Conservation (phyloP, 2,888 invertebrate species). For the Phrixothrix hirtus region DNA sequence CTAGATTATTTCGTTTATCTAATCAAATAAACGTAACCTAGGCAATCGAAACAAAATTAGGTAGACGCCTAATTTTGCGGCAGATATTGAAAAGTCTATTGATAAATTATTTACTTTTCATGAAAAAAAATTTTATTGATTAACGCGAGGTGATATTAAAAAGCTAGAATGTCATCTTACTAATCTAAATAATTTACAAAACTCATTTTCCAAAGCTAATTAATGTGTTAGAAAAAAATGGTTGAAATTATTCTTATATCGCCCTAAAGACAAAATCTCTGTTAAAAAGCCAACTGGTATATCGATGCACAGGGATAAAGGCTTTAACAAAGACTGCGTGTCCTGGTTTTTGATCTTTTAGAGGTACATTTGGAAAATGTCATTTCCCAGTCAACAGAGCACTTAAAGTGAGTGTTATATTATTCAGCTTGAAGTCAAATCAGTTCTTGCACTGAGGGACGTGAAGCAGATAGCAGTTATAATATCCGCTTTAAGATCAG, state of each 20-base stretch:
- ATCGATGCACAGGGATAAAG: conserved; percentile 28
- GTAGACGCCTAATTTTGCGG: too few species aligned
- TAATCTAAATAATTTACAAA: not conserved
- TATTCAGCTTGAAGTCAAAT: conserved; percentile 41
- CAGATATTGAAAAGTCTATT: too few species aligned
- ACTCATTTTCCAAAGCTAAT: conserved; percentile 4
- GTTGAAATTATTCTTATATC: conserved; percentile 33
- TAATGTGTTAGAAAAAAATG: conserved; percentile 27
- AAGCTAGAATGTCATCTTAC: not conserved
- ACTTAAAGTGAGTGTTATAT: conserved; percentile 32
- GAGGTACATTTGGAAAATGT: conserved; percentile 1
- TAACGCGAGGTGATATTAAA: too few species aligned
- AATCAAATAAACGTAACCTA: too few species aligned
- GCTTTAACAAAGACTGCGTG: too few species aligned
- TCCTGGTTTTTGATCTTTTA: too few species aligned
- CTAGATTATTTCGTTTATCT: too few species aligned
- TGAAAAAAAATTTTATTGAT: too few species aligned
- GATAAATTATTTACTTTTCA: too few species aligned
- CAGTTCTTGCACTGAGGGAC: conserved; percentile 42
- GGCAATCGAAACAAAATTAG: too few species aligned
- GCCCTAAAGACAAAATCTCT: conserved; percentile 30
- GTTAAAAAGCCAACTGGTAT: conserved; percentile 33
- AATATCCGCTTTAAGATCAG: conserved; percentile 43
- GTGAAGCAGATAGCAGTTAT: conserved; percentile 44
- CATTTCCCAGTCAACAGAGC: not conserved